Evolutionary conservation across 2,113 vertebrate species (phyloP).

Genomic region (Natator depressus): DNA sequence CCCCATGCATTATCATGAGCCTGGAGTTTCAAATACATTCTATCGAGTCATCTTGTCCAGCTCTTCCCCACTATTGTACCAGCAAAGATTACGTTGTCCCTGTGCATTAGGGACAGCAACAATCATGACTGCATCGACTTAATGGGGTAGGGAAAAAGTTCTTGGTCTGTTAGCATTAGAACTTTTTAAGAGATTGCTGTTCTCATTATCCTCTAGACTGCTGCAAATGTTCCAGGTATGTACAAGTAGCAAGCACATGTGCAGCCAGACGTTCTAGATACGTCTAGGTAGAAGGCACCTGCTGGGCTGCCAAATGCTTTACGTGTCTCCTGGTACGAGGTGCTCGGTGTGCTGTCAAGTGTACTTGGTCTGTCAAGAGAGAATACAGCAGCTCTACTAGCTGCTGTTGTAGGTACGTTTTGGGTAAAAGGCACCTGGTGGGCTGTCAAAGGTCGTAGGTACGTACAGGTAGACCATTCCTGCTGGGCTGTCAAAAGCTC

Average conservation of each 20-base stretch:
- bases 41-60: not conserved
- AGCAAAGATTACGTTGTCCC: not conserved
- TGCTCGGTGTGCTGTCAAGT: not conserved
- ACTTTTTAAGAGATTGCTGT: not conserved
- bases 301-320: not conserved
- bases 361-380: not conserved
- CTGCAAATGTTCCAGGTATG: not conserved
- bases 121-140: not conserved
- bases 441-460: not conserved
- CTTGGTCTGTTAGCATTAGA: not conserved
- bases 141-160: not conserved
- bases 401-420: not conserved
- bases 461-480: not conserved
- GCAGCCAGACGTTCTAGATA: not conserved
- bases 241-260: not conserved
- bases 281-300: not conserved
- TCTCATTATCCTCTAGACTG: conserved; percentile 15
- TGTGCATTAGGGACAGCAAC: not conserved
- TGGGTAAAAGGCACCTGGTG: accelerated
- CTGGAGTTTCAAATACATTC: not conserved
- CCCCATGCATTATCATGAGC: not conserved
- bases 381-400: not conserved
- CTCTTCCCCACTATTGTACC: not conserved
- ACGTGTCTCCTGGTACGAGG: not conserved
- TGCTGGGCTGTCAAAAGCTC: accelerated